Evolutionary conservation across 1,140 invertebrate genomes (phyloP).

Genomic region (Bombus haemorrhoidalis): DNA sequence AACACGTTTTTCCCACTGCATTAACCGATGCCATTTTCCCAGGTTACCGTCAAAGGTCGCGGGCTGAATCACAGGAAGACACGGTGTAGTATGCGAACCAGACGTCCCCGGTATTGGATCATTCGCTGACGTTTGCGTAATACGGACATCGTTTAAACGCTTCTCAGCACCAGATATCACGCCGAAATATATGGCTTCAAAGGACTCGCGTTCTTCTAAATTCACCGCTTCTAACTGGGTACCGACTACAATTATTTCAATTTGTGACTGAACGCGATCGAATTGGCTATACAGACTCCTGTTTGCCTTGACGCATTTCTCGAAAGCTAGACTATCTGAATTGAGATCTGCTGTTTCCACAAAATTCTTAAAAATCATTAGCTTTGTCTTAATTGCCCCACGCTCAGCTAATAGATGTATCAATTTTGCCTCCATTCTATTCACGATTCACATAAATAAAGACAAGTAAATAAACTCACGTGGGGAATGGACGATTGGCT

Average conservation of each 20-base stretch:
- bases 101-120: too few relatives aligned
- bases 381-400: rapidly evolving
- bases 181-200: rapidly evolving
- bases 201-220: rapidly evolving
- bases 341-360: rapidly evolving
- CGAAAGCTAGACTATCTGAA: rapidly evolving
- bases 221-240: rapidly evolving
- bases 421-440: rapidly evolving
- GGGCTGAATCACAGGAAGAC: rapidly evolving
- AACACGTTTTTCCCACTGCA: rapidly evolving
- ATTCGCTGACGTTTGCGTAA: rapidly evolving
- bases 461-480: too few relatives aligned
- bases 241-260: rapidly evolving
- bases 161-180: too few relatives aligned
- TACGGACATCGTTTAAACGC: rapidly evolving
- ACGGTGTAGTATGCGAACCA: rapidly evolving
- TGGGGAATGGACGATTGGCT: rapidly evolving
- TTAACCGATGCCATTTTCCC: rapidly evolving
- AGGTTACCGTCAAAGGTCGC: rapidly evolving
- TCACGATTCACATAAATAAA: too few relatives aligned
- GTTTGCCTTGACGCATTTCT: rapidly evolving
- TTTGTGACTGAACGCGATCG: too few relatives aligned
- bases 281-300: rapidly evolving
- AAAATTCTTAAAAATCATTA: rapidly evolving
- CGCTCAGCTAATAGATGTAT: rapidly evolving